Evolutionary conservation across 2,888 invertebrate genomes (phyloP), one percentile per base, ranked within the genome.

Genomic region (Pachycephus smyrnensis): DNA sequence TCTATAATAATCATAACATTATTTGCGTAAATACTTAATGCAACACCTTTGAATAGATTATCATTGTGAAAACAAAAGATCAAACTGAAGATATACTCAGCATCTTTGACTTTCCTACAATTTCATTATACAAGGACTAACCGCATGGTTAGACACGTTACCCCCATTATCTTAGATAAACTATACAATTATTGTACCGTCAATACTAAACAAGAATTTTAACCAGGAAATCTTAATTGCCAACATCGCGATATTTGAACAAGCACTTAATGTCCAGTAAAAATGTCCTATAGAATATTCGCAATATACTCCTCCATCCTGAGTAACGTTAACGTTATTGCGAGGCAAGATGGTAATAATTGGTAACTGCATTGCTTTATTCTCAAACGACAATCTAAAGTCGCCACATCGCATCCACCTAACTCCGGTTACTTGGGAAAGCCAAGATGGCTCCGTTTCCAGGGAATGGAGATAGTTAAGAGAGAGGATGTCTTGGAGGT

Each of bases 391-490:
- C 83, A 84, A 85, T 82, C 81, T 30, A 83, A 83, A 84, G 85
- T 82, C 82, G 83, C 82, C 87, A 81, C 85, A 87, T 86, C 84
- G 84, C 86, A 87, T 88, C 85, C 84, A 80, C 86, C 82, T 84
- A 86, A 85, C 86, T 83, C 83, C 83, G 85, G 85, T 86, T 86
- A 87, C 85, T 86, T 84, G 81, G 35, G 81, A 80, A 82, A 83
- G 88, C 88, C 90, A 91, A 91, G 90, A 91, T 91, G 91, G 91
- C 90, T 90, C 83, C 90, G 87, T 84, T 86, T 85, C 81, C 79
- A 79, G 81, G 30, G 36, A 37, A 31, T 31, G 40, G 33, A 69
- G 37, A 69, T 15, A 3, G 73, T n/a, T 75, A 71, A 76, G 73
- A 32, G 84, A 84, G 82, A 83, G 81, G 83, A 84, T 85, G 88